Base-by-base conservation (phyloP, 2,797 vertebrate genomes). In the Pseudochirops corinnae region DNA sequence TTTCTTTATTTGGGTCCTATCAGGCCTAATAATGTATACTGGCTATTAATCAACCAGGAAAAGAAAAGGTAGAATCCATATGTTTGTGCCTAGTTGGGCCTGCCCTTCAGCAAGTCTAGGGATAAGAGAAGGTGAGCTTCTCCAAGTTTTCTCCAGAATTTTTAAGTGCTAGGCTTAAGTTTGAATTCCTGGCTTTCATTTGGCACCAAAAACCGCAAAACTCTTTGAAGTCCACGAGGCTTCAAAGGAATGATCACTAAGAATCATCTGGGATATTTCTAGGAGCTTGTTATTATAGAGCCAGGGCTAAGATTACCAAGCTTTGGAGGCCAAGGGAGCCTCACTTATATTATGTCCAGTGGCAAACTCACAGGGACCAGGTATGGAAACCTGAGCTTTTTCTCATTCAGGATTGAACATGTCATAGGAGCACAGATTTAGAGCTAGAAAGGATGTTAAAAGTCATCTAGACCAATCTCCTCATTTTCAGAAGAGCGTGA, bases 1-100 rank as follows among this genome's bases (percentile, higher is more conserved):
- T 99, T 99, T 99, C 99, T 99, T 99, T 99, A 99, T 99, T 99
- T 99, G 99, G 99, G 99, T 99, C 99, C 99, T 99, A 99, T 99
- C 99, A 99, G 98, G 98, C 99, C 98, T 98, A 99, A 99, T 99
- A 99, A 99, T 99, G 98, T 99, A 99, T 99, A 98, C 98, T 98
- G 98, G 98, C 99, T 98, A 99, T 99, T 99, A 99, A 98, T 98
- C 98, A 96, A 96, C 98, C 97, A 96, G 98, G 98, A 98, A 98
- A 91, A 98, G 97, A 98, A 98, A 93, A 99, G 97, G 96, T 60
- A 93, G 91, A 16, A n/a, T 96, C 93, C 18, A 92, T 18, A 58
- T 6, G 0, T 94, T 95, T 90, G n/a, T 56, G n/a, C 57, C 53
- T 97, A 74, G 74, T 96, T 90, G 4, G 91, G 55, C 5, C 16